Percentiles rank a stretch among this genome's conserved stretches.
These are phyloP conservation scores for Chiloscyllium punctatum DNA, from an alignment of 2,797 vertebrate genomes.

Conservation along the genomic window DNA sequence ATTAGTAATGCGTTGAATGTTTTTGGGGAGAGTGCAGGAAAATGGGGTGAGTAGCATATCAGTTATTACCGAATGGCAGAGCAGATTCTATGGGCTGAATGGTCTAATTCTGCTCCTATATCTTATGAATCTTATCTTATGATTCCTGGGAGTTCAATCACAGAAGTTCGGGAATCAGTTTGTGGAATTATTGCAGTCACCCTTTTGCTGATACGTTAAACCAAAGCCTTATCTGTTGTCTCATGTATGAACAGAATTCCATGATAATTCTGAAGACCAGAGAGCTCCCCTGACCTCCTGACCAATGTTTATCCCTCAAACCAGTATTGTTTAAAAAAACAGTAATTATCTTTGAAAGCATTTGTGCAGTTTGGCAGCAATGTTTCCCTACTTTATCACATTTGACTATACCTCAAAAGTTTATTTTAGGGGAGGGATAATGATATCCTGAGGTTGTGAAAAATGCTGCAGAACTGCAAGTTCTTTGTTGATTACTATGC, in stretches of 20 bases:
- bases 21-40: too few species aligned
- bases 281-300: neutral
- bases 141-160: neutral
- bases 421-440: neutral
- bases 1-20: too few species aligned
- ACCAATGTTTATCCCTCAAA: neutral
- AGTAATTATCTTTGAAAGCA: neutral
- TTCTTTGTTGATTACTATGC: neutral
- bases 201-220: neutral
- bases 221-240: neutral
- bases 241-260: neutral
- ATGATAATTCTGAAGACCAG: neutral
- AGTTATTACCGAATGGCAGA: too few species aligned
- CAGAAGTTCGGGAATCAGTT: neutral
- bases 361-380: neutral
- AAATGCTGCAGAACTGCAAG: neutral
- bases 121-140: neutral
- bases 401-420: neutral
- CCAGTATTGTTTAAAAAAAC: neutral
- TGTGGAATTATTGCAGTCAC: neutral
- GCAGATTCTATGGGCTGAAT: neutral
- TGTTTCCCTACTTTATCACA: neutral
- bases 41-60: too few species aligned
- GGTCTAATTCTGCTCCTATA: neutral
- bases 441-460: neutral